Percentiles rank a stretch among this genome's conserved stretches.
phyloP scores from a whole-genome alignment of 1,140 invertebrate genomes.

The Mactra quadrangularis region DNA sequence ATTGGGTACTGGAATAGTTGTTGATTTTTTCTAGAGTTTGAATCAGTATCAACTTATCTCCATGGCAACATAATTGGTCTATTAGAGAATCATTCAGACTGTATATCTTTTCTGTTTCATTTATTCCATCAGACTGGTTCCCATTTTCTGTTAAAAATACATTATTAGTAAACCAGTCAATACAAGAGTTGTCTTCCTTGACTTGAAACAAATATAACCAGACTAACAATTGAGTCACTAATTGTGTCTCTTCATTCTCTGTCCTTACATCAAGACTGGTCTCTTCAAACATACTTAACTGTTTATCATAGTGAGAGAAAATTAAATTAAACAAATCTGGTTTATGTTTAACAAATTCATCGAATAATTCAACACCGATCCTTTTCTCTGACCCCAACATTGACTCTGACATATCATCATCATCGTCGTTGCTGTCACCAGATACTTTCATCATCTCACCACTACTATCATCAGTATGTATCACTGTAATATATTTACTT shows the following conservation, averaged over 20 bases:
- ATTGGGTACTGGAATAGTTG: no score
- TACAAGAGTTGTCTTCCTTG: not conserved
- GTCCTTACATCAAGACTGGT: not conserved
- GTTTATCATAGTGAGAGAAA: conserved; percentile 13
- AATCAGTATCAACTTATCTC: not conserved
- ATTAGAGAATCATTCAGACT: not conserved
- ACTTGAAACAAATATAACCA: not conserved
- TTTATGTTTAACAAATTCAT: conserved; percentile 17
- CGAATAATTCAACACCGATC: conserved; percentile 2
- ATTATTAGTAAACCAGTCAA: conserved; percentile 44
- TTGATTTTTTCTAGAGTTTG: conserved; percentile 5
- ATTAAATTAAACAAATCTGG: conserved; percentile 11
- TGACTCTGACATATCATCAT: not conserved
- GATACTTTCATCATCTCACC: no score
- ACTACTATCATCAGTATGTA: not conserved
- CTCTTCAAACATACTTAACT: not conserved
- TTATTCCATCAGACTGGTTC: not conserved
- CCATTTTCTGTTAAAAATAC: not conserved
- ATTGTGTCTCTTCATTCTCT: not conserved
- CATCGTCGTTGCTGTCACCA: not conserved
- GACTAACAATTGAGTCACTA: not conserved
- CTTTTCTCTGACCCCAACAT: not conserved
- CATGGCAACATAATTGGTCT: not conserved
- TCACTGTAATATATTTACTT: conserved; percentile 6
- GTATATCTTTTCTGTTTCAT: not conserved